Evolutionary conservation across 2,797 vertebrate species (phyloP).

Genomic region (Moxostoma hubbsi): DNA sequence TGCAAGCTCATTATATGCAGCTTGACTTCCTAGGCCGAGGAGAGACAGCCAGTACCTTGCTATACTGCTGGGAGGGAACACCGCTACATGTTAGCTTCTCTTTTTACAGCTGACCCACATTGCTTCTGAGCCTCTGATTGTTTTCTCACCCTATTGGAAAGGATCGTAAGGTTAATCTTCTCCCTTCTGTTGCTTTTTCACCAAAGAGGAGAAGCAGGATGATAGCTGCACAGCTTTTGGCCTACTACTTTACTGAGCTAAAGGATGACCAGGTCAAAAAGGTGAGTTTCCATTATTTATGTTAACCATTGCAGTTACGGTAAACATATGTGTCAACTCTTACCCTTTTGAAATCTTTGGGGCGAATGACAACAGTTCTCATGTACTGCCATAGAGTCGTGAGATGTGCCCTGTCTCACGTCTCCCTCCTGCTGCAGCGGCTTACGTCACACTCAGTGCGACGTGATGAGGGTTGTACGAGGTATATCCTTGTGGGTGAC

Average conservation of each 20-base stretch:
- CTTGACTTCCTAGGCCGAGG: slow-evolving; percentile 72
- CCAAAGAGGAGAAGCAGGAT: slow-evolving; percentile 77
- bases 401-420: slow-evolving; percentile 48
- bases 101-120: slow-evolving; percentile 20
- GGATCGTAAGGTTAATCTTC: slow-evolving; percentile 41
- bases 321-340: too few relatives aligned
- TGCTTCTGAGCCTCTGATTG: slow-evolving; percentile 28
- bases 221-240: slow-evolving; percentile 97
- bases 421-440: slow-evolving; percentile 16
- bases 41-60: slow-evolving; percentile 59
- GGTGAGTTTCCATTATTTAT: slow-evolving; percentile 75
- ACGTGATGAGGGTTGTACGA: slow-evolving; percentile 6
- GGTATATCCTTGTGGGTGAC: slow-evolving; percentile 19
- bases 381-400: slow-evolving; percentile 8
- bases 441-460: slow-evolving; percentile 42
- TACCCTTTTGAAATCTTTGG: not conserved
- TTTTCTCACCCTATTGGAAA: slow-evolving; percentile 20
- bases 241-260: slow-evolving; percentile 96
- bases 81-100: slow-evolving; percentile 49
- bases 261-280: slow-evolving; percentile 99
- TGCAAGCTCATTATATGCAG: slow-evolving; percentile 66
- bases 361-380: slow-evolving; percentile 70
- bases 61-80: slow-evolving; percentile 38
- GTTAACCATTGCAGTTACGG: not conserved
- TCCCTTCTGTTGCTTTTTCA: slow-evolving; percentile 49